phyloP scores from a whole-genome alignment of 2,797 vertebrate genomes.

The Sebastes oblongus region DNA sequence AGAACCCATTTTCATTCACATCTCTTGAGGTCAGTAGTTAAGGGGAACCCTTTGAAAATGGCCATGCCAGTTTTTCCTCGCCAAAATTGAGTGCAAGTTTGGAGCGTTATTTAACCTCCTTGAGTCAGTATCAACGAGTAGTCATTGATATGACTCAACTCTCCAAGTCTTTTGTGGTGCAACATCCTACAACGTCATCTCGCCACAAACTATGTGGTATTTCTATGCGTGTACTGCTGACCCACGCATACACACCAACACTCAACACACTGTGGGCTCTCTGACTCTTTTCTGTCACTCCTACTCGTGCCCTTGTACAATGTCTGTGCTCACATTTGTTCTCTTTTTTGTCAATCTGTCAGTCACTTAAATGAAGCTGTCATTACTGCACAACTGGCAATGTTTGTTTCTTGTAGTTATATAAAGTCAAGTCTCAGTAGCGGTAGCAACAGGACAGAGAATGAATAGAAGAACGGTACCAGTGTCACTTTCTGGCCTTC shows the following conservation, averaged over 20 bases:
- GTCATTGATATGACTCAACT: too few relatives aligned
- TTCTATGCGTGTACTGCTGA: not conserved
- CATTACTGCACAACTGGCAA: not conserved
- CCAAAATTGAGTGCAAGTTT: too few relatives aligned
- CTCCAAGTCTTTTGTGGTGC: not conserved
- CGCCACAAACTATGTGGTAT: not conserved
- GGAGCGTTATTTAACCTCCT: too few relatives aligned
- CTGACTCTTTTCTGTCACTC: constrained; percentile 40
- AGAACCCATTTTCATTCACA: too few relatives aligned
- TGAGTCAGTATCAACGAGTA: too few relatives aligned
- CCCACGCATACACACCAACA: not conserved
- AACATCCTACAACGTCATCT: not conserved
- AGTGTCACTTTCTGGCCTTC: constrained; percentile 15
- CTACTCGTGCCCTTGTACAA: constrained; percentile 49
- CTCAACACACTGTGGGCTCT: constrained; percentile 1
- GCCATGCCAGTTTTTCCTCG: too few relatives aligned
- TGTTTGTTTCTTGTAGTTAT: not conserved
- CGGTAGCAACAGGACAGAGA: not conserved
- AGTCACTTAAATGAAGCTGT: constrained; percentile 23
- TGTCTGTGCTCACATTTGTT: constrained; percentile 41
- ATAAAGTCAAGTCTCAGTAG: not conserved
- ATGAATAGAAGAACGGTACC: not conserved
- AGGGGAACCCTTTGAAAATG: too few relatives aligned
- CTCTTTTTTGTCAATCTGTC: constrained; percentile 7
- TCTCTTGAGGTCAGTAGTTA: too few relatives aligned